Conservation (phyloP, 2,797 vertebrate genomes). For the Vultur gryphus region DNA sequence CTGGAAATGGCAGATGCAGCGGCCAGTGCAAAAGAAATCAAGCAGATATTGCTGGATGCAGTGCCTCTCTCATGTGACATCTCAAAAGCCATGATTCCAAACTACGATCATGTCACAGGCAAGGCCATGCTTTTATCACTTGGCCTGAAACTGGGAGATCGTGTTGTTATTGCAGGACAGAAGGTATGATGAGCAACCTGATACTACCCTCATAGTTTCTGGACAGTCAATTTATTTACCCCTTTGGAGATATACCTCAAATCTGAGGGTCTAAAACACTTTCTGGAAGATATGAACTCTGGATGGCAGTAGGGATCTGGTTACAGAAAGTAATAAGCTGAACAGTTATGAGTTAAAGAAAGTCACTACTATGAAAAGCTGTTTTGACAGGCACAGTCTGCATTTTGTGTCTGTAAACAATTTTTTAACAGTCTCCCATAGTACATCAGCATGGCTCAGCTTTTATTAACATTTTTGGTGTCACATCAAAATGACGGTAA, state of each 20-base stretch:
- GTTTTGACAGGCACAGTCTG: neutral
- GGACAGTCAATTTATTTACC: neutral
- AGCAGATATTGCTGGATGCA: slow-evolving; percentile 81
- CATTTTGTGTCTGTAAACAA: neutral
- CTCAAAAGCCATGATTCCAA: slow-evolving; percentile 70
- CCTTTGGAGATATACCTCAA: neutral
- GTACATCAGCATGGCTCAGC: neutral
- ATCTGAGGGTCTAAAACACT: neutral
- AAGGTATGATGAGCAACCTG: slow-evolving; percentile 80
- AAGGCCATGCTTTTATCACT: slow-evolving; percentile 80
- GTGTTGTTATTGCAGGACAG: slow-evolving; percentile 93
- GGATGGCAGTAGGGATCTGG: neutral
- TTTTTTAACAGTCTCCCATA: neutral
- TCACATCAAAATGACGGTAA: neutral
- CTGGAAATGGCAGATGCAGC: slow-evolving; percentile 94
- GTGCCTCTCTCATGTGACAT: slow-evolving; percentile 79
- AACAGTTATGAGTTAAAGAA: neutral
- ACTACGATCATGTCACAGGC: slow-evolving; percentile 71
- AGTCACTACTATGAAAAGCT: neutral
- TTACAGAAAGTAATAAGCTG: neutral
- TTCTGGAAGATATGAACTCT: neutral
- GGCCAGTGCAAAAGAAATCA: slow-evolving; percentile 87
- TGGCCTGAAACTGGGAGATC: slow-evolving; percentile 88
- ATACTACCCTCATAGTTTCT: neutral
- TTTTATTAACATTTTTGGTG: neutral